Conservation (phyloP, 2,797 vertebrate genomes). For the Macropodus opercularis region DNA sequence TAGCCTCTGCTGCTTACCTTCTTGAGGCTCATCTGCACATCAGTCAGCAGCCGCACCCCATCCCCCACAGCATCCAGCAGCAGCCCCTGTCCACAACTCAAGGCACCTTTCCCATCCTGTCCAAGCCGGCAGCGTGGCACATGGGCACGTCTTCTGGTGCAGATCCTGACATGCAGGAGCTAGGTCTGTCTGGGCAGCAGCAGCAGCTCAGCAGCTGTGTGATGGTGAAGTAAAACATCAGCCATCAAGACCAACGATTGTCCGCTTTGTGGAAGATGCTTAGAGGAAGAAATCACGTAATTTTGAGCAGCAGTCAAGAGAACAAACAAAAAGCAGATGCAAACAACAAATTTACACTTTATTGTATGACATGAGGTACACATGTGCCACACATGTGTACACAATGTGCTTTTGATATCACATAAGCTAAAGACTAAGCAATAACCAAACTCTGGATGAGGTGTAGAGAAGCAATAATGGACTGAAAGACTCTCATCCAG, state of each 20-base stretch:
- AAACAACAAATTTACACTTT: slow-evolving; percentile 33
- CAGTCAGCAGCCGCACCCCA: slow-evolving; percentile 76
- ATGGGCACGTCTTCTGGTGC: slow-evolving; percentile 73
- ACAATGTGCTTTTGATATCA: slow-evolving; percentile 53
- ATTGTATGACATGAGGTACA: slow-evolving; percentile 50
- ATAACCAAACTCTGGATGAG: slow-evolving; percentile 81
- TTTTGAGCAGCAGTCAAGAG: slow-evolving; percentile 12
- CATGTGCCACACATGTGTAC: slow-evolving; percentile 31
- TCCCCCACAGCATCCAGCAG: slow-evolving; percentile 62
- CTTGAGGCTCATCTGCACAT: slow-evolving; percentile 90
- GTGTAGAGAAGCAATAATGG: slow-evolving; percentile 80
- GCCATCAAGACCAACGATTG: slow-evolving; percentile 12
- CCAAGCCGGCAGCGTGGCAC: slow-evolving; percentile 82
- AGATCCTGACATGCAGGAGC: slow-evolving; percentile 73
- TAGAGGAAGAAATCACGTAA: slow-evolving; percentile 12
- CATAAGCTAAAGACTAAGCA: slow-evolving; percentile 80
- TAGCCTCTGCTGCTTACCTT: slow-evolving; percentile 89
- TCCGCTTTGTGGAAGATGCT: slow-evolving; percentile 1
- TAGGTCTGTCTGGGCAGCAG: slow-evolving; percentile 70
- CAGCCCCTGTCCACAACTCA: slow-evolving; percentile 66
- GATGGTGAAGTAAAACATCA: slow-evolving; percentile 85
- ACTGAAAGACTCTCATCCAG: slow-evolving; percentile 51
- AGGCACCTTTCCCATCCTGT: slow-evolving; percentile 53
- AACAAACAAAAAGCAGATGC: slow-evolving; percentile 44
- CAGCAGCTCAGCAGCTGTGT: slow-evolving; percentile 87